Evolutionary conservation across 2,888 invertebrate species (phyloP).

Genomic region (Dicycla oo): DNA sequence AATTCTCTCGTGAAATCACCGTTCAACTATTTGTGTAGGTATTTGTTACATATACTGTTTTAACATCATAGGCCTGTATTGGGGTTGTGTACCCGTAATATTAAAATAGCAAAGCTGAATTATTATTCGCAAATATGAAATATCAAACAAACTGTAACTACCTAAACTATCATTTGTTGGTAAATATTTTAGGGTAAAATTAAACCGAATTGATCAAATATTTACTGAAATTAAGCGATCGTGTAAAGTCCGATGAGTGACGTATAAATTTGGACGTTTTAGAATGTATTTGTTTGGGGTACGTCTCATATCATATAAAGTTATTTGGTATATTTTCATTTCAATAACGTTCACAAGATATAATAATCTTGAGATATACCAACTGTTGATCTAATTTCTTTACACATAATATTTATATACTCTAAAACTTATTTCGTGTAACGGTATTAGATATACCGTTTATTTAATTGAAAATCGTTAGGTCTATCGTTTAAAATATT

Average conservation of each 20-base stretch:
- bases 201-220: slow-evolving; percentile 6
- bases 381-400: too few species aligned
- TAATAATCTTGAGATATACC: too few species aligned
- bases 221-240: slow-evolving; percentile 7
- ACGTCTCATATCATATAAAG: too few species aligned
- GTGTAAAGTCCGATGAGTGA: not conserved
- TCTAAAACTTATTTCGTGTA: too few species aligned
- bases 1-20: not conserved
- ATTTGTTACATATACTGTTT: not conserved
- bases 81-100: not conserved
- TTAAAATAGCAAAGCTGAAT: slow-evolving; percentile 5
- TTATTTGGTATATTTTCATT: too few species aligned
- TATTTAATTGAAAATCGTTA: too few species aligned
- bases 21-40: slow-evolving; percentile 11
- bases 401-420: too few species aligned
- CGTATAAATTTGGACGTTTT: not conserved
- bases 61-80: not conserved
- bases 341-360: too few species aligned
- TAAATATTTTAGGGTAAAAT: slow-evolving; percentile 17
- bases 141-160: slow-evolving; percentile 7
- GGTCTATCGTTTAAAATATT: too few species aligned
- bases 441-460: too few species aligned
- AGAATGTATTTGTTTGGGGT: not conserved
- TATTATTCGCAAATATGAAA: slow-evolving; percentile 15
- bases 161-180: slow-evolving; percentile 4